phyloP scores from a whole-genome alignment of 2,797 vertebrate genomes.

The Ctenochaetus hawaiiensis region DNA sequence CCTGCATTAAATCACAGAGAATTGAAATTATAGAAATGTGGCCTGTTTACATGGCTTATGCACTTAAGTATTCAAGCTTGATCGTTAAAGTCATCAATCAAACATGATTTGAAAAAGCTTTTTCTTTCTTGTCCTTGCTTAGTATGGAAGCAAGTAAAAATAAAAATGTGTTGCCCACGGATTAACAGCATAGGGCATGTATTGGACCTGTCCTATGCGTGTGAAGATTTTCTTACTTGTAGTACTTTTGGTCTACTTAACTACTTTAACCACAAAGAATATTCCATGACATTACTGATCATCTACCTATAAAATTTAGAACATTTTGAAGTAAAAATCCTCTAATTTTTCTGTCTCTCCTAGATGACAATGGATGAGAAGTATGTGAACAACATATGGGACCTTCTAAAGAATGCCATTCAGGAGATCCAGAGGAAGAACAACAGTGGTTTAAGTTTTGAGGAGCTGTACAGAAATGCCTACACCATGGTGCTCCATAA shows the following conservation, averaged over 20 bases:
- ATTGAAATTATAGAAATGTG: neutral
- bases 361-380: constrained; percentile 99
- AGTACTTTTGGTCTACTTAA: neutral
- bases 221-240: neutral
- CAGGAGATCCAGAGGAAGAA: constrained; percentile 99
- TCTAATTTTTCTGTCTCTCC: neutral
- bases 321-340: neutral
- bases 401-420: constrained; percentile 98
- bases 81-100: neutral
- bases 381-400: constrained; percentile 99
- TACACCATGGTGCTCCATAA: constrained; percentile 99
- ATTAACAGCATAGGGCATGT: neutral
- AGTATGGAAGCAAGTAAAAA: neutral
- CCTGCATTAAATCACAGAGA: neutral
- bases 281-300: neutral
- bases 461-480: constrained; percentile 98
- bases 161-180: too few relatives aligned
- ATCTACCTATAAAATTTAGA: neutral
- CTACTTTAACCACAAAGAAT: neutral
- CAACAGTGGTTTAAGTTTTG: constrained; percentile 98
- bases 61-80: neutral
- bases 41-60: neutral
- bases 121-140: neutral
- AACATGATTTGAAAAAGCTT: neutral
- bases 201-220: neutral